These are phyloP conservation scores for Athrips mouffetella DNA, from an alignment of 2,888 invertebrate genomes.

Conservation along the genomic window DNA sequence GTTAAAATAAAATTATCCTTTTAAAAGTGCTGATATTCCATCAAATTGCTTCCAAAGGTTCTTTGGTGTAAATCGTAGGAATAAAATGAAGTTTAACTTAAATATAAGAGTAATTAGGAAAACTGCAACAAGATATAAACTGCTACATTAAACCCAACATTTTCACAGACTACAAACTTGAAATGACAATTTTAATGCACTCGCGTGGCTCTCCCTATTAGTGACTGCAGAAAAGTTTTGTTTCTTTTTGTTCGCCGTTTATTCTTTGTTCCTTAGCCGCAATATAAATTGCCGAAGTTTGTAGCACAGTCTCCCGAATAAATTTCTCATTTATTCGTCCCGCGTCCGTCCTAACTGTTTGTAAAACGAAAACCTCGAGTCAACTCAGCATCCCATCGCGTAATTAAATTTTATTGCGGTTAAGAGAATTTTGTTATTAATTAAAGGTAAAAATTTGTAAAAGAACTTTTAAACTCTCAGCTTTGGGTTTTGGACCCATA, in stretches of 20 bases:
- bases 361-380: constrained; percentile 20
- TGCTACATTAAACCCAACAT: background rate
- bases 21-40: no score
- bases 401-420: constrained; percentile 11
- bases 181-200: constrained; percentile 7
- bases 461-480: background rate
- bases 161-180: background rate
- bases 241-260: background rate
- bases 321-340: constrained; percentile 23
- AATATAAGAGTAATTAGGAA: background rate
- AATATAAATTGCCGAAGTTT: constrained; percentile 30
- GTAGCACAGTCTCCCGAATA: constrained; percentile 21
- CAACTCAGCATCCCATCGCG: constrained; percentile 4
- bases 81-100: background rate
- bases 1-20: no score
- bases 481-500: background rate
- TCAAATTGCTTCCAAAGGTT: no score
- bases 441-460: background rate
- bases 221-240: background rate
- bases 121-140: background rate
- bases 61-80: no score
- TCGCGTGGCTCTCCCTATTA: constrained; percentile 14
- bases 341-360: constrained; percentile 21
- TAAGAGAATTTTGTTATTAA: background rate
- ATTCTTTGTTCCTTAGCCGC: constrained; percentile 3